Conservation (phyloP, 2,888 invertebrate species). For the Torymus aiolomorphi region DNA sequence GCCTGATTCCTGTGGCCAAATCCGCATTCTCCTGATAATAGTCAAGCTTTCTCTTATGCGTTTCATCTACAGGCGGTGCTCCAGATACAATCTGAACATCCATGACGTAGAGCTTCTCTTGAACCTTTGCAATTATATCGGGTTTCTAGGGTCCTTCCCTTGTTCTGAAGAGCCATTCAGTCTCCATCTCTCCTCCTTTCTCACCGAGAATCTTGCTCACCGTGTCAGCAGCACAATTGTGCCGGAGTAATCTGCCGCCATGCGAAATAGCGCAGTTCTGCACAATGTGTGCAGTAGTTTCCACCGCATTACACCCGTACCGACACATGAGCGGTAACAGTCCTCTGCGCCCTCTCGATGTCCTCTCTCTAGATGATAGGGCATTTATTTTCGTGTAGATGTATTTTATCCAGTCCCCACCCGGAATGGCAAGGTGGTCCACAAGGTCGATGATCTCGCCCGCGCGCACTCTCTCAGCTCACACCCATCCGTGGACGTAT, state of each 20-base stretch:
- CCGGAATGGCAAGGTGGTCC: conserved; percentile 57
- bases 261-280: conserved; percentile 68
- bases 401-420: conserved; percentile 67
- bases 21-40: too few relatives aligned
- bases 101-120: too few relatives aligned
- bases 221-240: too few relatives aligned
- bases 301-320: conserved; percentile 64
- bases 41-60: too few relatives aligned
- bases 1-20: too few relatives aligned
- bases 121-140: too few relatives aligned
- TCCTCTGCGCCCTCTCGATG: conserved; percentile 59
- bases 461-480: conserved; percentile 42
- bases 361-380: conserved; percentile 64
- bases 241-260: conserved; percentile 66
- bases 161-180: too few relatives aligned
- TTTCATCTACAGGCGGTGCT: too few relatives aligned
- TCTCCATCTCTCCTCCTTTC: too few relatives aligned
- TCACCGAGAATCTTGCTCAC: conserved; percentile 48
- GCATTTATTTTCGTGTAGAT: conserved; percentile 66
- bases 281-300: conserved; percentile 67
- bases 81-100: too few relatives aligned
- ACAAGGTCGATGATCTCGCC: conserved; percentile 13
- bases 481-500: conserved; percentile 36
- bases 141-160: too few relatives aligned
- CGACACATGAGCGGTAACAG: conserved; percentile 49